phyloP scores from a whole-genome alignment of 1,140 invertebrate genomes.

The Sitobion miscanthi region DNA sequence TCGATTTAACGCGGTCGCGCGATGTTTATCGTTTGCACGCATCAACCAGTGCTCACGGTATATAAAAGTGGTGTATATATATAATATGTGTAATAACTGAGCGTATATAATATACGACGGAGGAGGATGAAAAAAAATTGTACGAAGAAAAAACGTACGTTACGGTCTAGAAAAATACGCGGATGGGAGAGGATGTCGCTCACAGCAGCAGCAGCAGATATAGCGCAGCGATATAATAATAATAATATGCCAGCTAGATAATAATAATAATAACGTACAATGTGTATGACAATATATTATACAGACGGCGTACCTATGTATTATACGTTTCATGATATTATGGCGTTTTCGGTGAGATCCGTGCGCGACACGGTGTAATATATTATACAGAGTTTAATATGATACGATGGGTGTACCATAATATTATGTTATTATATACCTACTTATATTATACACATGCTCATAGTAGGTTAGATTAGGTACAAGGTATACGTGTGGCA shows the following conservation, averaged over 20 bases:
- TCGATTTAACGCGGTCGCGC: neutral
- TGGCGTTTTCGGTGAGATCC: neutral
- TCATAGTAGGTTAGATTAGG: too few relatives aligned
- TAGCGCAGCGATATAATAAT: neutral
- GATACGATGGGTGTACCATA: neutral
- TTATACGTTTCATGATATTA: neutral
- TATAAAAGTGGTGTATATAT: neutral
- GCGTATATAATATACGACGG: too few relatives aligned
- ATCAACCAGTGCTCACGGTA: neutral
- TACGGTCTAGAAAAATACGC: neutral
- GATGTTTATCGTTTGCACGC: constrained; percentile 7
- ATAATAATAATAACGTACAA: neutral
- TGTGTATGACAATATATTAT: neutral
- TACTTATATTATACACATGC: too few relatives aligned
- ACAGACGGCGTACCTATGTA: neutral
- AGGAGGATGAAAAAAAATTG: neutral
- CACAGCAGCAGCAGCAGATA: neutral
- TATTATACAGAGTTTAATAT: neutral
- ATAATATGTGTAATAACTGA: neutral
- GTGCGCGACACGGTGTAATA: neutral
- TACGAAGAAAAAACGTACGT: neutral
- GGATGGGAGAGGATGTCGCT: neutral
- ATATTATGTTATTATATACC: too few relatives aligned
- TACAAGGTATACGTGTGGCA: neutral
- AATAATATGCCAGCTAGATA: neutral